A percentile compares a stretch with the other conserved stretches of the same genome.
These are phyloP conservation scores for Xanthorhoe designata DNA, from an alignment of 2,888 invertebrate species.

Conservation along the genomic window DNA sequence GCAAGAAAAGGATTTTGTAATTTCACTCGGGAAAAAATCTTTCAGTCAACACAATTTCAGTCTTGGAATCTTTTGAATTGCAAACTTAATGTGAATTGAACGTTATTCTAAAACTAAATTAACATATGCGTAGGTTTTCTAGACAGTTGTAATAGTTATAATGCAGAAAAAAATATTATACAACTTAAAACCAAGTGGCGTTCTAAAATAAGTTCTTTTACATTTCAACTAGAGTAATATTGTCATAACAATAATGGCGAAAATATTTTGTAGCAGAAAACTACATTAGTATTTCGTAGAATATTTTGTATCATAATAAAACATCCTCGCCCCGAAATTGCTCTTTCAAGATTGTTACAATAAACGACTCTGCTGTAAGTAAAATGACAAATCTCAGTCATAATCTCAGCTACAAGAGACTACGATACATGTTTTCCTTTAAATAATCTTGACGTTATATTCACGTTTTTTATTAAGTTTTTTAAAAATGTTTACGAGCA, in stretches of 20 bases:
- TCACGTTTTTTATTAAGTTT: slow-evolving; percentile 39
- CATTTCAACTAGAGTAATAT: neutral
- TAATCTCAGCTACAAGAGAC: slow-evolving; percentile 42
- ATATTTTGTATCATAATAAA: neutral
- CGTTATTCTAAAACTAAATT: neutral
- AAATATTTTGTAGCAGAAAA: neutral
- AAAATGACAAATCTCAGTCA: slow-evolving; percentile 49
- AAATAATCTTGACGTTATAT: slow-evolving; percentile 48
- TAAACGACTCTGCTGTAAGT: neutral
- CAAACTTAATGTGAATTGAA: slow-evolving; percentile 12
- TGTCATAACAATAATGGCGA: neutral
- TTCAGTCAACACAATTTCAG: slow-evolving; percentile 57
- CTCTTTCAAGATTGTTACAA: slow-evolving; percentile 1
- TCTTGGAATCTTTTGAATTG: slow-evolving; percentile 30
- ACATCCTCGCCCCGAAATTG: neutral
- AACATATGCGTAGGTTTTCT: no score
- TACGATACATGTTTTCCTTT: slow-evolving; percentile 49
- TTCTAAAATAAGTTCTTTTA: neutral
- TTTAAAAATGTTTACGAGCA: neutral
- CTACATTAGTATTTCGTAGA: neutral
- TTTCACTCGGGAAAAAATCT: slow-evolving; percentile 67
- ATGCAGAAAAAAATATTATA: no score
- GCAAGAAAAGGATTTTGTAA: slow-evolving; percentile 73
- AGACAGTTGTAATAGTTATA: no score
- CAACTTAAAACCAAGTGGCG: no score